A percentile compares a stretch with the other conserved stretches of the same genome.
These are phyloP conservation scores for Corella eumyota DNA, from an alignment of 23 tunicate genomes.

Conservation along the genomic window DNA sequence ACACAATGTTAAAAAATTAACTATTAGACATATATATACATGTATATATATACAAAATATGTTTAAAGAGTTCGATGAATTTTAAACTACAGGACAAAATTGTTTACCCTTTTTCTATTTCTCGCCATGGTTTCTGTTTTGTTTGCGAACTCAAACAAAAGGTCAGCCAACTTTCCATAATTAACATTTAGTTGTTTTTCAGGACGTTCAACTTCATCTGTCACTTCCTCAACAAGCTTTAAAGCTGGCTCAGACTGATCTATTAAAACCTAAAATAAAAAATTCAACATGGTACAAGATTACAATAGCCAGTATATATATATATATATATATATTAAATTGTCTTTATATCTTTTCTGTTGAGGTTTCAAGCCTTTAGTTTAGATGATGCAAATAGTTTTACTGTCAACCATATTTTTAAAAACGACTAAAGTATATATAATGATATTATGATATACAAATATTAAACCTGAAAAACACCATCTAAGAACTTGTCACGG, in stretches of 20 bases:
- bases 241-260: conserved; percentile 63
- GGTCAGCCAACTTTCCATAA: conserved; percentile 39
- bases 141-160: conserved; percentile 17
- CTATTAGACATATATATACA: too few species aligned
- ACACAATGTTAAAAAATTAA: neutral
- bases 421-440: too few species aligned
- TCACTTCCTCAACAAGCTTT: conserved; percentile 23
- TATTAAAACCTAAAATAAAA: conserved; percentile 41
- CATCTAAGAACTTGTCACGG: too few species aligned
- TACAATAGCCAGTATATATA: neutral
- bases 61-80: neutral
- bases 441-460: too few species aligned
- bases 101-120: conserved; percentile 37
- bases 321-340: too few species aligned
- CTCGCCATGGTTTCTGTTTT: conserved; percentile 8
- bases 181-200: conserved; percentile 17
- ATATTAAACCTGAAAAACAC: too few species aligned
- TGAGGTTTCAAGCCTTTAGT: too few species aligned
- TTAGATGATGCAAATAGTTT: too few species aligned
- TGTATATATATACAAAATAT: too few species aligned
- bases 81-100: neutral
- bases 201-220: conserved; percentile 5
- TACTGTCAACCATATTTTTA: too few species aligned
- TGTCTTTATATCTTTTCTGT: too few species aligned
- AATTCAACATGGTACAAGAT: neutral